Conservation (phyloP, 2,888 invertebrate species). For the Crossocerus cetratus region DNA sequence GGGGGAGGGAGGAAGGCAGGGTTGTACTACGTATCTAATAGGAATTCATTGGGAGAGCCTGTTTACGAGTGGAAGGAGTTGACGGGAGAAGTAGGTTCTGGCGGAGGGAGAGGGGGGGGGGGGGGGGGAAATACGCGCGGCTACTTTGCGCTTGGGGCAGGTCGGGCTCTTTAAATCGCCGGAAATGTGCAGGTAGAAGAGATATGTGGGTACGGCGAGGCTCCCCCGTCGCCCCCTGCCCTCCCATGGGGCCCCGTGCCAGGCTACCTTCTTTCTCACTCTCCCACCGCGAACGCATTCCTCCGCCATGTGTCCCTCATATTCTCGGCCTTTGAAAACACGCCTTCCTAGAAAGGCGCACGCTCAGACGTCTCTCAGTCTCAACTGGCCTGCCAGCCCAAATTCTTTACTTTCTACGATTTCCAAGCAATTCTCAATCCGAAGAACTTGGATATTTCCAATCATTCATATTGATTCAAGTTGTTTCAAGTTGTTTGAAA, state of each 20-base stretch:
- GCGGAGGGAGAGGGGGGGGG: not conserved
- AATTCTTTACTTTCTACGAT: too few relatives aligned
- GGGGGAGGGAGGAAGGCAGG: too few relatives aligned
- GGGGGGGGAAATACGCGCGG: not conserved
- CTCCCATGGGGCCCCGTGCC: not conserved
- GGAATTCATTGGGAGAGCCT: too few relatives aligned
- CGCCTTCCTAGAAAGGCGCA: slow-evolving; percentile 16
- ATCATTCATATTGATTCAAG: too few relatives aligned
- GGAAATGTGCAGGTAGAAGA: slow-evolving; percentile 46
- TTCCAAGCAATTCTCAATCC: too few relatives aligned
- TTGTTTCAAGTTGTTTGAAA: too few relatives aligned
- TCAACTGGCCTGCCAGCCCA: too few relatives aligned
- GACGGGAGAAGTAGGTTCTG: not conserved
- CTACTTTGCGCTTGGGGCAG: slow-evolving; percentile 32
- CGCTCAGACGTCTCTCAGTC: slow-evolving; percentile 18
- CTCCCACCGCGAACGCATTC: too few relatives aligned
- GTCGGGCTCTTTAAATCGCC: slow-evolving; percentile 43
- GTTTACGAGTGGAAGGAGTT: too few relatives aligned
- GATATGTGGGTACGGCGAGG: slow-evolving; percentile 26
- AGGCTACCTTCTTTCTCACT: not conserved
- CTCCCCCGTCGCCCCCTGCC: not conserved
- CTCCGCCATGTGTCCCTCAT: slow-evolving; percentile 21
- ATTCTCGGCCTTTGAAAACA: slow-evolving; percentile 37
- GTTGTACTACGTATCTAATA: too few relatives aligned
- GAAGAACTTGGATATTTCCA: too few relatives aligned